These are phyloP conservation scores for Rhagologus leucostigma DNA, from an alignment of 2,113 vertebrate species.

Conservation along the genomic window DNA sequence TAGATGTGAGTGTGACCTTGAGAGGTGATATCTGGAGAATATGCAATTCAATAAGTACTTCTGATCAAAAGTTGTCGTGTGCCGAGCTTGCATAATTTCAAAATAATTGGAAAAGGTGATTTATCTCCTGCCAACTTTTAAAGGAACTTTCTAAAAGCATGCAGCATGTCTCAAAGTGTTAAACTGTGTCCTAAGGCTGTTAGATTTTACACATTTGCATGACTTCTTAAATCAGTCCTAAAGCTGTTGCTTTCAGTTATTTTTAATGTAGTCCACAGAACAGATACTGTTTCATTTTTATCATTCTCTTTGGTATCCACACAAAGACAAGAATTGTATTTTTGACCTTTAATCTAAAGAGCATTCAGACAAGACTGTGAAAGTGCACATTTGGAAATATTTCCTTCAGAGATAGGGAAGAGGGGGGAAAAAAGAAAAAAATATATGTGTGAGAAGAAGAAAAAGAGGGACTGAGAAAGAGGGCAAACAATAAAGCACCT, in stretches of 20 bases:
- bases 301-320: conserved; percentile 11
- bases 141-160: conserved; percentile 62
- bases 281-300: conserved; percentile 47
- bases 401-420: background rate
- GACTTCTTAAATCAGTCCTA: conserved; percentile 58
- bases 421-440: background rate
- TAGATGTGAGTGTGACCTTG: background rate
- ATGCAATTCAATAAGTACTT: conserved; percentile 25
- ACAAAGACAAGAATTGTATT: conserved; percentile 28
- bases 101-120: conserved; percentile 64
- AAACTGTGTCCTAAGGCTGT: conserved; percentile 65
- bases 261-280: conserved; percentile 53
- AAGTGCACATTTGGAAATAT: conserved; percentile 54
- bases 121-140: conserved; percentile 63
- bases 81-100: conserved; percentile 61
- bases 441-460: background rate
- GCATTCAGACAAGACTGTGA: conserved; percentile 12
- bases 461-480: background rate
- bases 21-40: background rate
- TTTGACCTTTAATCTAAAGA: conserved; percentile 51
- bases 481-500: background rate
- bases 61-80: background rate
- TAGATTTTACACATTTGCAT: conserved; percentile 68
- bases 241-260: conserved; percentile 38
- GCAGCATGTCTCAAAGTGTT: conserved; percentile 62